Base-by-base conservation (phyloP, 2,888 invertebrate species). In the Strigamia transsilvanica region DNA sequence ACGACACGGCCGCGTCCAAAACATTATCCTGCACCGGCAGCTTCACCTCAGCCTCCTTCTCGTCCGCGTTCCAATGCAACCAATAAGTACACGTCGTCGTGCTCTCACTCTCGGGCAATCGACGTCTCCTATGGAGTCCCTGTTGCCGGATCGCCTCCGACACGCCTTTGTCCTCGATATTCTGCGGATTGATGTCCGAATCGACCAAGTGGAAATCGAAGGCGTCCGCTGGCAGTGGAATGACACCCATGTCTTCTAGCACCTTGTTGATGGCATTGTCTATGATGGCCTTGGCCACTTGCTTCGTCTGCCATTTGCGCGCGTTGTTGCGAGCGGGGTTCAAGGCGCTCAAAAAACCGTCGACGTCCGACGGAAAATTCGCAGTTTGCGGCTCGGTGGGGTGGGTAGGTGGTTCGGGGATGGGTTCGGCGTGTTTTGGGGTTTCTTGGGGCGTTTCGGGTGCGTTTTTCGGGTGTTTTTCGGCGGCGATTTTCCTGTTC, bases 211-310 rank as follows among this genome's bases (percentile, higher is more conserved):
- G 41, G n/a, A 34, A 61, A 13, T 82, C 80, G 13, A 41, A 34
- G 23, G 73, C 27, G 15, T 82, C 82, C 61, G 13, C 66, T 84
- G 34, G 84, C 82, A 84, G 83, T 32, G 85, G 84, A 21, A 83
- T 83, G 32, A 85, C 82, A 1, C 85, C 85, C 84, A 85, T 83
- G 42, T 85, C 85, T 81, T 85, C 85, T 21, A 85, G 82, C 7
- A 85, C 85, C 80, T 84, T 85, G 82, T 85, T 85, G 15, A 85
- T 85, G 18, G 85, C 85, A 83, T 85, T 85, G 82, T 85, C 85
- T 34, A 85, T 84, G 10, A 85, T 84, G 51, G 85, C 84, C 84
- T 85, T 85, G 13, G 85, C 85, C 51, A 85, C 56, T 77, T 85
- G 85, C 79, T 84, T 84, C 42, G 84, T 84, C 80, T 85, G 85